A percentile compares a stretch with the other conserved stretches of the same genome.
Conservation (phyloP, 2,888 invertebrate genomes). For the Dasypogon diadema region DNA sequence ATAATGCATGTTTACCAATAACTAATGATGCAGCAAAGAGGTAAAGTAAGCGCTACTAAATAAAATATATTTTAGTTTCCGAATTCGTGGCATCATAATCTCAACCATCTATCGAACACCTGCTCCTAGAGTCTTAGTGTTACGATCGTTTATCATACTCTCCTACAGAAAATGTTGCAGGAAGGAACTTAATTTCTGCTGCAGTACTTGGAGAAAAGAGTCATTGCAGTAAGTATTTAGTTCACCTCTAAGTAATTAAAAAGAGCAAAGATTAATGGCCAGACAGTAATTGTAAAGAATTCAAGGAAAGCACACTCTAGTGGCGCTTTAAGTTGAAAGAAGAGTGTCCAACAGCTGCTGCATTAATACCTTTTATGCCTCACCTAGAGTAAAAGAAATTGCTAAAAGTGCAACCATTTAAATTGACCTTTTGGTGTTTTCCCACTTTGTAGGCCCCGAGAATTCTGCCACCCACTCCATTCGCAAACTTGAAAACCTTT, state of each 20-base stretch:
- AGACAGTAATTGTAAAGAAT: slow-evolving; percentile 30
- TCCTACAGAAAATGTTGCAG: not conserved
- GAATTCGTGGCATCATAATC: no score
- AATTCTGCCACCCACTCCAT: not conserved
- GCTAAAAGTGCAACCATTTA: slow-evolving; percentile 2
- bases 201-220: slow-evolving; percentile 5
- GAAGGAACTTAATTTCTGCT: slow-evolving; percentile 4
- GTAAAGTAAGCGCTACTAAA: no score
- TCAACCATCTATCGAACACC: no score
- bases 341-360: not conserved
- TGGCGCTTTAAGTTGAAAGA: no score
- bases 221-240: slow-evolving; percentile 30
- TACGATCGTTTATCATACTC: not conserved
- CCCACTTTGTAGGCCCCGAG: not conserved
- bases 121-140: no score
- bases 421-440: slow-evolving; percentile 34
- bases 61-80: no score
- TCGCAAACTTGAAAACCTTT: not conserved
- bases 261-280: slow-evolving; percentile 41
- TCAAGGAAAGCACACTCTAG: not conserved
- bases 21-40: no score
- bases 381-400: not conserved
- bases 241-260: slow-evolving; percentile 44
- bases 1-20: no score
- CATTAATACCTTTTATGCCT: not conserved